These are phyloP conservation scores for Chaetorhynchus papuensis DNA, from an alignment of 2,113 vertebrate genomes.

Conservation along the genomic window DNA sequence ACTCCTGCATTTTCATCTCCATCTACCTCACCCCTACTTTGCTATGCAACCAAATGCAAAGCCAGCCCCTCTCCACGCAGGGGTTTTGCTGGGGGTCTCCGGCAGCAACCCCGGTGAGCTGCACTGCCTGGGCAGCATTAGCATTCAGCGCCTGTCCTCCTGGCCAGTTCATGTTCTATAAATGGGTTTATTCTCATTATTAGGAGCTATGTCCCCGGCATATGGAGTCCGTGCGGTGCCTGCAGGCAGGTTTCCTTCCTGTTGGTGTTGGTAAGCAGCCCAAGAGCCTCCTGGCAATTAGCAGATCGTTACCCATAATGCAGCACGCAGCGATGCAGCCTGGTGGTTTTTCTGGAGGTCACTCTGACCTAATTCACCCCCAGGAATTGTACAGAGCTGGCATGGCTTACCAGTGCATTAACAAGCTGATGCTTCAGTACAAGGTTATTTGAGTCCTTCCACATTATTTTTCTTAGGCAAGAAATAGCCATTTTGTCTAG, in stretches of 20 bases:
- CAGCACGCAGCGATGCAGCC: background rate
- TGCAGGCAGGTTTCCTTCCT: constrained; percentile 51
- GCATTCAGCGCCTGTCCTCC: background rate
- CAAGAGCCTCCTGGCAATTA: constrained; percentile 59
- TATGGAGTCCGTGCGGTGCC: constrained; percentile 25
- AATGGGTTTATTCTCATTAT: constrained; percentile 24
- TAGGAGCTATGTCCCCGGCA: constrained; percentile 18
- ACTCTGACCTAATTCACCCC: constrained; percentile 67
- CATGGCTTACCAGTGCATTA: constrained; percentile 53
- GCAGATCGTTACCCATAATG: constrained; percentile 58
- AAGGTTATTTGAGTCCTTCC: constrained; percentile 56
- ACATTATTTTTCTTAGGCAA: constrained; percentile 30
- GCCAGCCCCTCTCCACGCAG: background rate
- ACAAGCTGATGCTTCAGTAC: constrained; percentile 43
- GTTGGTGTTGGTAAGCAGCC: constrained; percentile 49
- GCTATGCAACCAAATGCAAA: background rate
- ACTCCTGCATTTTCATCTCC: background rate
- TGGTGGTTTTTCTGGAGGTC: constrained; percentile 54
- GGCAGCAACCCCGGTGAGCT: background rate
- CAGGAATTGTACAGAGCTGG: constrained; percentile 58
- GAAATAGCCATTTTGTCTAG: constrained; percentile 42
- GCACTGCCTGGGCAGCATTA: constrained; percentile 1
- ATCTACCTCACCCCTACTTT: background rate
- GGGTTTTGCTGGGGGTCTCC: background rate
- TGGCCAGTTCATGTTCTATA: background rate